Conservation (phyloP, 2,888 invertebrate genomes). For the Pachymerium ferrugineum region DNA sequence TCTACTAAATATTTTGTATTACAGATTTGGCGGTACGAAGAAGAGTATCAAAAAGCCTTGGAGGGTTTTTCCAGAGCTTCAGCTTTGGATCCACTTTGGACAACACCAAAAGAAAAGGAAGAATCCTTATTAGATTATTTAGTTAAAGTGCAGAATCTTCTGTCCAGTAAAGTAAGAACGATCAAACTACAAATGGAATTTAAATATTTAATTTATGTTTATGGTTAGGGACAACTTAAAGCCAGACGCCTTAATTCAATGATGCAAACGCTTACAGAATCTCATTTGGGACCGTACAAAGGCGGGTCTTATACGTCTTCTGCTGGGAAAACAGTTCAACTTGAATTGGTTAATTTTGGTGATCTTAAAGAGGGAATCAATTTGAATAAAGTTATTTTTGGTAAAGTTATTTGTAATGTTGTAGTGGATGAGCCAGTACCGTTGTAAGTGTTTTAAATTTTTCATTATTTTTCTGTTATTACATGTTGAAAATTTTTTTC, state of each 20-base stretch:
- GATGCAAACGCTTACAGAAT: slow-evolving; percentile 51
- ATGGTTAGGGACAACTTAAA: slow-evolving; percentile 61
- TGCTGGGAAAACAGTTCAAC: slow-evolving; percentile 52
- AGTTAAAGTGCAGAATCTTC: slow-evolving; percentile 58
- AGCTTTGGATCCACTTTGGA: slow-evolving; percentile 70
- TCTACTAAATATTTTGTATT: background rate
- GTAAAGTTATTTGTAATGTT: slow-evolving; percentile 74
- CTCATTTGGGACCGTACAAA: slow-evolving; percentile 62
- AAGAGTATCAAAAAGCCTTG: slow-evolving; percentile 65
- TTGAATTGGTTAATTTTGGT: slow-evolving; percentile 53
- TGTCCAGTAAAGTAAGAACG: slow-evolving; percentile 54
- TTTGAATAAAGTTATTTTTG: slow-evolving; percentile 62
- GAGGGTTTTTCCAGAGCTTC: slow-evolving; percentile 63
- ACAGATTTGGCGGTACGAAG: slow-evolving; percentile 71
- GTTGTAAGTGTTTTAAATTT: slow-evolving; percentile 58
- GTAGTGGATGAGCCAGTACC: slow-evolving; percentile 68
- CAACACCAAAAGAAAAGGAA: slow-evolving; percentile 59
- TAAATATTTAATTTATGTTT: slow-evolving; percentile 28
- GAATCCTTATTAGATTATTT: slow-evolving; percentile 61
- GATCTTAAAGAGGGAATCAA: slow-evolving; percentile 61
- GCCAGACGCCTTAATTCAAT: slow-evolving; percentile 63
- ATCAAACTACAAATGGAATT: background rate
- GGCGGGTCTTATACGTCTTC: slow-evolving; percentile 56
- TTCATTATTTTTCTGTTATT: slow-evolving; percentile 39
- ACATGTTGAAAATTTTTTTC: slow-evolving; percentile 34